These are phyloP conservation scores for Myotis brandtii DNA, from an alignment of 2,113 vertebrate genomes.

Conservation along the genomic window DNA sequence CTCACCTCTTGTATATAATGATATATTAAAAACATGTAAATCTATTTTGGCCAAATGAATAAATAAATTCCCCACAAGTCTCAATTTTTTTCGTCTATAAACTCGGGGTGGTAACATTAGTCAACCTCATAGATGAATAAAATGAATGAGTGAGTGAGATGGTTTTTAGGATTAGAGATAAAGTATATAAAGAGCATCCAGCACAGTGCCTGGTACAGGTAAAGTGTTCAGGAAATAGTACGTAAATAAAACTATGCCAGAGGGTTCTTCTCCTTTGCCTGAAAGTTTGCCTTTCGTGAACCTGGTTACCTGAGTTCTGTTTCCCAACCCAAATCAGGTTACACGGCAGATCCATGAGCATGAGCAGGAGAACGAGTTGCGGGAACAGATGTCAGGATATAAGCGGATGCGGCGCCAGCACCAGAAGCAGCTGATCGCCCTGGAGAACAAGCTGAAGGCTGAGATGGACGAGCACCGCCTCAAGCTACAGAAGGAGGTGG, in stretches of 20 bases:
- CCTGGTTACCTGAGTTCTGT: conserved; percentile 44
- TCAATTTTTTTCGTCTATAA: conserved; percentile 1
- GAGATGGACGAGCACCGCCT: conserved; percentile 99
- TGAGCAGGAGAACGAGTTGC: conserved; percentile 99
- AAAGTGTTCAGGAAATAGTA: background rate
- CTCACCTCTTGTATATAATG: background rate
- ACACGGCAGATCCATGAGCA: conserved; percentile 99
- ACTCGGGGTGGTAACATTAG: background rate
- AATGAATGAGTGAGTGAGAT: background rate
- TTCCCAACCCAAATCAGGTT: conserved; percentile 87
- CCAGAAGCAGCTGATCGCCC: conserved; percentile 99
- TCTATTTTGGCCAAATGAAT: background rate
- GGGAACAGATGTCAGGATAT: conserved; percentile 99
- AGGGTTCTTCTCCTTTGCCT: background rate
- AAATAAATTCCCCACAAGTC: background rate
- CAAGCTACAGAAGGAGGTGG: conserved; percentile 99
- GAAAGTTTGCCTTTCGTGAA: background rate
- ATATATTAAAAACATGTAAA: background rate
- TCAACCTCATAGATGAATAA: background rate
- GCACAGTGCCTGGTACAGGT: background rate
- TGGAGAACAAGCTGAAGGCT: conserved; percentile 99
- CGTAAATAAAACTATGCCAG: background rate
- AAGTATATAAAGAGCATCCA: background rate
- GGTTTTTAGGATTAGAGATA: background rate
- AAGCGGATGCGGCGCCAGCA: conserved; percentile 99